Evolutionary conservation across 2,113 vertebrate species (phyloP).

Genomic region (Paedocypris sp.): DNA sequence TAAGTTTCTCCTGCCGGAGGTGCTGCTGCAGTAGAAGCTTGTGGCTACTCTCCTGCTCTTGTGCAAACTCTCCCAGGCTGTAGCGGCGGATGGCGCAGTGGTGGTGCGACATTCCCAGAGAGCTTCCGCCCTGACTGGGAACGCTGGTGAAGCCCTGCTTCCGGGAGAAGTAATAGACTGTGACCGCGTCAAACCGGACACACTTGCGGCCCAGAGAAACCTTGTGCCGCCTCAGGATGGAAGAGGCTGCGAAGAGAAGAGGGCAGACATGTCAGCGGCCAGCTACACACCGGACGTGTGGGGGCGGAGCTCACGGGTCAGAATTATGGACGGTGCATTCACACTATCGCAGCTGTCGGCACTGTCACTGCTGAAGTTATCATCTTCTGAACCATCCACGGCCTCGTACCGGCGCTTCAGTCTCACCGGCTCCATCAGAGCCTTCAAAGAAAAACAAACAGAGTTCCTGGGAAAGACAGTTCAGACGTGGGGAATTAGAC

Average conservation of each 20-base stretch:
- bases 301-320: too few species aligned
- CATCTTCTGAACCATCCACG: slow-evolving; percentile 86
- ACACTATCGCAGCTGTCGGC: slow-evolving; percentile 96
- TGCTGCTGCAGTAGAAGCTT: slow-evolving; percentile 80
- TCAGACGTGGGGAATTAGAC: too few species aligned
- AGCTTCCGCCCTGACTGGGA: slow-evolving; percentile 94
- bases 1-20: slow-evolving; percentile 88
- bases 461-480: too few species aligned
- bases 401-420: slow-evolving; percentile 88
- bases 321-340: slow-evolving; percentile 77
- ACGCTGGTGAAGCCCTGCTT: slow-evolving; percentile 98
- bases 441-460: too few species aligned
- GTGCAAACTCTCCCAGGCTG: slow-evolving; percentile 92
- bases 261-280: not conserved
- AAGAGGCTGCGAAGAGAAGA: slow-evolving; percentile 65
- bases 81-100: slow-evolving; percentile 84
- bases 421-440: slow-evolving; percentile 74
- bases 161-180: slow-evolving; percentile 90
- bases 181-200: slow-evolving; percentile 90
- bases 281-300: too few species aligned
- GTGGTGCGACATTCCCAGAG: slow-evolving; percentile 88
- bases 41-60: slow-evolving; percentile 85
- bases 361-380: slow-evolving; percentile 91
- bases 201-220: slow-evolving; percentile 68
- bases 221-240: slow-evolving; percentile 85